Evolutionary conservation across 2,113 vertebrate species (phyloP).

Genomic region (Trachemys scripta): DNA sequence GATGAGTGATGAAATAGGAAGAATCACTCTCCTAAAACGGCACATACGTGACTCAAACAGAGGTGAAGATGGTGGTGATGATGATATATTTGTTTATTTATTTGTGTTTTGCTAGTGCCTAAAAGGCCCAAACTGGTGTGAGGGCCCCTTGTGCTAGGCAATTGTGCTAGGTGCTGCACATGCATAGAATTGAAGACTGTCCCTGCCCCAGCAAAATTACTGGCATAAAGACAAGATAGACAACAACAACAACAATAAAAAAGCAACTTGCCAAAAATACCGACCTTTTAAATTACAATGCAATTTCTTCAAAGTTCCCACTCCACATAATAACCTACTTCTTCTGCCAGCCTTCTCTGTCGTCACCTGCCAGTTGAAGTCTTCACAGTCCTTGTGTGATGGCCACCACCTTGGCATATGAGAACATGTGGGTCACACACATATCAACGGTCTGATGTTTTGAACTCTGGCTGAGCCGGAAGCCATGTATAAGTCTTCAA

Average conservation of each 20-base stretch:
- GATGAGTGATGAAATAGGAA: neutral
- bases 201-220: neutral
- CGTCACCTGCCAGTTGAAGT: neutral
- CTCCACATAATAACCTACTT: neutral
- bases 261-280: neutral
- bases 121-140: neutral
- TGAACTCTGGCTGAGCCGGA: too few relatives aligned
- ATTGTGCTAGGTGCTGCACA: neutral
- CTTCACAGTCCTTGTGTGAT: neutral
- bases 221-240: neutral
- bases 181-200: neutral
- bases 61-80: neutral
- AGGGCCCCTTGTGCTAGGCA: neutral
- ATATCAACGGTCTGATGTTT: too few relatives aligned
- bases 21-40: neutral
- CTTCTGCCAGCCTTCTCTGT: neutral
- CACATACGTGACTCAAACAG: neutral
- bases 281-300: neutral
- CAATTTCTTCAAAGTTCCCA: neutral
- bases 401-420: accelerated
- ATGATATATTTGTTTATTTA: neutral
- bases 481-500: neutral
- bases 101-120: neutral
- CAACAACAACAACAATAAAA: neutral
- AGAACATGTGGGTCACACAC: too few relatives aligned